Percentiles rank a stretch among this genome's conserved stretches.
These are phyloP conservation scores for Erebia ligea DNA, from an alignment of 2,888 invertebrate genomes.

Conservation along the genomic window DNA sequence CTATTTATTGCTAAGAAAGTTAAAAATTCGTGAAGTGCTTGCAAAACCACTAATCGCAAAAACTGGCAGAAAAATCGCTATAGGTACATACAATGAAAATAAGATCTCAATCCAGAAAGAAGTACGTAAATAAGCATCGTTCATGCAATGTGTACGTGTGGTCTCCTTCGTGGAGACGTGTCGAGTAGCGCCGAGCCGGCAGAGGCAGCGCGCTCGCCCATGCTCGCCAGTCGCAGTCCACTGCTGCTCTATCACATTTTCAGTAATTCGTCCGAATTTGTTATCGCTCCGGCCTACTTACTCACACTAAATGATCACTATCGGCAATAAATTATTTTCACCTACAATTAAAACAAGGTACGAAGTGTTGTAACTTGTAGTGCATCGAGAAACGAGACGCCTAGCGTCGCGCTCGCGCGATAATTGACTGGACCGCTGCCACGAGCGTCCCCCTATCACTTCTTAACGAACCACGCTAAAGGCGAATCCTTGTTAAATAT, in stretches of 20 bases:
- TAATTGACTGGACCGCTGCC: constrained; percentile 78
- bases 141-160: constrained; percentile 55
- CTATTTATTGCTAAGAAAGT: constrained; percentile 56
- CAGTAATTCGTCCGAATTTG: constrained; percentile 79
- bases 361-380: constrained; percentile 63
- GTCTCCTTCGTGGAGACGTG: constrained; percentile 50
- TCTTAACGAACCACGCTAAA: constrained; percentile 68
- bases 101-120: constrained; percentile 48
- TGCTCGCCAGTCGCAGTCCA: constrained; percentile 59
- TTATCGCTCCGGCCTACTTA: constrained; percentile 81
- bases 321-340: constrained; percentile 80
- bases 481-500: constrained; percentile 67
- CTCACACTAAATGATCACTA: constrained; percentile 80
- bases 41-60: constrained; percentile 56
- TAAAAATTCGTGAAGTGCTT: constrained; percentile 62
- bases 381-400: constrained; percentile 46
- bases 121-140: constrained; percentile 55
- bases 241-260: constrained; percentile 73
- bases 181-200: constrained; percentile 60
- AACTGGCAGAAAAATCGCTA: constrained; percentile 56
- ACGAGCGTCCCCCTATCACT: constrained; percentile 51
- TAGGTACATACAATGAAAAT: constrained; percentile 55
- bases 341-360: constrained; percentile 79
- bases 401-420: constrained; percentile 63
- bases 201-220: constrained; percentile 56